Evolutionary conservation across 1,140 invertebrate species (phyloP), one percentile per base, ranked within the genome.

Genomic region (Lepidotrigona ventralis): DNA sequence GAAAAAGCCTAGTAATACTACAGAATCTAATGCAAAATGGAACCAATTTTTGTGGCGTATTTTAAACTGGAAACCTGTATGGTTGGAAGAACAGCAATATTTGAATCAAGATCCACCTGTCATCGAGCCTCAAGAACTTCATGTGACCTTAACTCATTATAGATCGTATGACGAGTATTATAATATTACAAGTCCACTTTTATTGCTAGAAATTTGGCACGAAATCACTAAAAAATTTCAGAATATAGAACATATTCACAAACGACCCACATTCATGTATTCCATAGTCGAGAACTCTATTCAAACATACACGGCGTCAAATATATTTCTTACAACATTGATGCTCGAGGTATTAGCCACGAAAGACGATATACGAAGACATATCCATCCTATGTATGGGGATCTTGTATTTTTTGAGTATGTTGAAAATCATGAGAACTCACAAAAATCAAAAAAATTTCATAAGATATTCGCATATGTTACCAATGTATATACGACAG

Each of bases 201-300:
- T 93, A 19, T 76, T 91, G n/a, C 66, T 92, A 0, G 92, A 93
- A 83, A 86, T 91, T 6, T 93, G 92, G 92, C 69, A 84, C 19
- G 76, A 64, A 0, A 81, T 93, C 19, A 81, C 87, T 0, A 92
- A 88, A 53, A 90, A 93, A 19, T 90, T 89, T 56, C 85, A 90
- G 15, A 71, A 2, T 26, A 69, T 60, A 23, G 85, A 90, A 23
- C 78, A 60, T 46, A 86, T 84, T 58, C 46, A 1, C 11, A 77
- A 77, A 33, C 86, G 88, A 14, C 33, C 53, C 1, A 86, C 86
- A 2, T 56, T 89, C 33, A 86, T 87, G 76, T 91, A 85, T 33
- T 90, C 80, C 0, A 85, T 91, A 33, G 72, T 88, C 5, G 75
- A 85, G 3, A 84, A 90, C 39, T 91, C 91, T 33, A 79, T 92